Evolutionary conservation across 2,888 invertebrate species (phyloP).

Genomic region (Loripinus fragilis): DNA sequence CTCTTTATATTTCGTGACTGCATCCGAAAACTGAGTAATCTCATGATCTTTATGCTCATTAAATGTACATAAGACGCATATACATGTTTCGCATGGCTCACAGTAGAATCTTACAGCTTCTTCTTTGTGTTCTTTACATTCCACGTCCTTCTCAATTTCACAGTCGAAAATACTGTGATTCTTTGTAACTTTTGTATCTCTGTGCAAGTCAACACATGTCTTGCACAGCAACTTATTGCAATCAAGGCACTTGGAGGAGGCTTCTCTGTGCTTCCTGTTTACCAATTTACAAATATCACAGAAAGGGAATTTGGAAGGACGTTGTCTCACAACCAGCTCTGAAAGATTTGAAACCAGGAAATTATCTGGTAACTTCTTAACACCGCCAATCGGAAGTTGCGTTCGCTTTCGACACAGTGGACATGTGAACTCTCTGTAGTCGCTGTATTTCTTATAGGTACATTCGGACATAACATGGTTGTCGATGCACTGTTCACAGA

Average conservation of each 20-base stretch:
- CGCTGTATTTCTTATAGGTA: constrained; percentile 84
- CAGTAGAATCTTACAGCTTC: constrained; percentile 84
- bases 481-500: constrained; percentile 83
- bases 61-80: constrained; percentile 84
- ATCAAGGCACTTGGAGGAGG: constrained; percentile 83
- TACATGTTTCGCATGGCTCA: constrained; percentile 83
- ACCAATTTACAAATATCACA: constrained; percentile 84
- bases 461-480: constrained; percentile 83
- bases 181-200: constrained; percentile 82
- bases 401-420: constrained; percentile 84
- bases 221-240: constrained; percentile 83
- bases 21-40: constrained; percentile 81
- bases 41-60: constrained; percentile 83
- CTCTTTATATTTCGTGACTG: constrained; percentile 82
- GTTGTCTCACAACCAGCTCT: constrained; percentile 81
- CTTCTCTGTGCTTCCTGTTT: constrained; percentile 81
- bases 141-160: constrained; percentile 83
- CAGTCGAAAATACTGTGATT: constrained; percentile 83
- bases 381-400: constrained; percentile 83
- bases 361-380: constrained; percentile 84
- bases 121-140: constrained; percentile 83
- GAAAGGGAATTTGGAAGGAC: constrained; percentile 82
- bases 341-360: constrained; percentile 83
- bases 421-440: constrained; percentile 84
- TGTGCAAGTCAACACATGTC: constrained; percentile 82